Evolutionary conservation across 2,797 vertebrate genomes (phyloP).

Genomic region (Pyrrhura leucotis): DNA sequence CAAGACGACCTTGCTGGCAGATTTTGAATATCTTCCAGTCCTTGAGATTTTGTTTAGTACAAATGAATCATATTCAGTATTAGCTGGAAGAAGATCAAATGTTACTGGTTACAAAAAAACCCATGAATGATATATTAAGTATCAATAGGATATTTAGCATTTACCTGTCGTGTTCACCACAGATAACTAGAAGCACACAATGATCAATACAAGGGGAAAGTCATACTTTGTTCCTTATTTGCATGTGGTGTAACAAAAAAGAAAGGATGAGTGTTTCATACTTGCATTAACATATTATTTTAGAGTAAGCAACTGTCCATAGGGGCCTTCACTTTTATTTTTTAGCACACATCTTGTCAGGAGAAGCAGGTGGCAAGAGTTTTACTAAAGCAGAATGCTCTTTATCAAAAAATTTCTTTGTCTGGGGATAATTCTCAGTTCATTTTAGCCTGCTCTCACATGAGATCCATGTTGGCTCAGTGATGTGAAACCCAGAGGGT

Average conservation of each 20-base stretch:
- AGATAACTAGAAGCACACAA: not conserved
- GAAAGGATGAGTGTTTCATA: not conserved
- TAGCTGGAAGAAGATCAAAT: constrained; percentile 19
- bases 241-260: not conserved
- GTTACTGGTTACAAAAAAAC: not conserved
- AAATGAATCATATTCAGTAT: not conserved
- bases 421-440: constrained; percentile 6
- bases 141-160: not conserved
- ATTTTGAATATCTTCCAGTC: constrained; percentile 31
- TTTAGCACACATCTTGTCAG: not conserved
- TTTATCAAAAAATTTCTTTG: constrained; percentile 23
- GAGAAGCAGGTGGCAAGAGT: not conserved
- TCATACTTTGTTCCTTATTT: not conserved
- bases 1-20: not conserved
- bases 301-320: not conserved
- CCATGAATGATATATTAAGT: not conserved
- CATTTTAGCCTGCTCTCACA: not conserved
- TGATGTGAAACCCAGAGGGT: not conserved
- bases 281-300: not conserved
- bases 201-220: not conserved
- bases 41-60: constrained; percentile 40
- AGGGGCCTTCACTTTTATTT: not conserved
- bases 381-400: not conserved
- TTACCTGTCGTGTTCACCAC: not conserved
- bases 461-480: not conserved